Percentiles rank a stretch among this genome's conserved stretches.
Evolutionary conservation across 2,113 vertebrate genomes (phyloP).

Genomic region (Centropus unirufus): DNA sequence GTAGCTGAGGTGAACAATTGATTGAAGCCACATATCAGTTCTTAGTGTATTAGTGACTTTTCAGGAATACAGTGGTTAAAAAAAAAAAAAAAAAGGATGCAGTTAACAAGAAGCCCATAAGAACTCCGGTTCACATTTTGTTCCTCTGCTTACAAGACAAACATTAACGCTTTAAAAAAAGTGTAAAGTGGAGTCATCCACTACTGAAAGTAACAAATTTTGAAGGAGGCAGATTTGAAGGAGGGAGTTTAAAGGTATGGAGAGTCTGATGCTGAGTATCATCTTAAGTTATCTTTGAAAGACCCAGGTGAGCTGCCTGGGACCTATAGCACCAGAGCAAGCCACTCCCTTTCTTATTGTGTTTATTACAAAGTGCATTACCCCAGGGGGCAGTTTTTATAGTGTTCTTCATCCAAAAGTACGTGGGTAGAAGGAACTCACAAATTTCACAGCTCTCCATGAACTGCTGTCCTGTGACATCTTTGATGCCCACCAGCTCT

Average conservation of each 20-base stretch:
- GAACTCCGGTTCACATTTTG: neutral
- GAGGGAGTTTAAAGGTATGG: neutral
- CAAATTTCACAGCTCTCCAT: neutral
- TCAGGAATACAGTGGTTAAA: neutral
- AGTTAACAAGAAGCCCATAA: neutral
- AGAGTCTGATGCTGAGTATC: neutral
- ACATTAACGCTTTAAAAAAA: neutral
- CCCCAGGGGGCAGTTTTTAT: neutral
- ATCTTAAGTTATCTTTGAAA: neutral
- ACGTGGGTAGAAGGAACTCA: neutral
- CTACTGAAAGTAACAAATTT: neutral
- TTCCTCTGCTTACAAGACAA: neutral
- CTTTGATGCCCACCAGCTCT: neutral
- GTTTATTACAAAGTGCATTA: neutral
- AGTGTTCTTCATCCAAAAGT: neutral
- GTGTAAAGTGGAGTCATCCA: neutral
- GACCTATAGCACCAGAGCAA: neutral
- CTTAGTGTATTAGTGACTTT: neutral
- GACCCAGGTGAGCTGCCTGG: neutral
- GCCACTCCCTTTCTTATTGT: rapidly evolving
- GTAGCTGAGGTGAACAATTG: neutral
- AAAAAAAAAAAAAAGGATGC: neutral
- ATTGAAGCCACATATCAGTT: neutral
- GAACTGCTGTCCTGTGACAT: neutral
- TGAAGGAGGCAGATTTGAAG: neutral